Evolutionary conservation across 1,140 invertebrate species (phyloP), one percentile per base, ranked within the genome.

Genomic region (Lordiphosa clarofinis): DNA sequence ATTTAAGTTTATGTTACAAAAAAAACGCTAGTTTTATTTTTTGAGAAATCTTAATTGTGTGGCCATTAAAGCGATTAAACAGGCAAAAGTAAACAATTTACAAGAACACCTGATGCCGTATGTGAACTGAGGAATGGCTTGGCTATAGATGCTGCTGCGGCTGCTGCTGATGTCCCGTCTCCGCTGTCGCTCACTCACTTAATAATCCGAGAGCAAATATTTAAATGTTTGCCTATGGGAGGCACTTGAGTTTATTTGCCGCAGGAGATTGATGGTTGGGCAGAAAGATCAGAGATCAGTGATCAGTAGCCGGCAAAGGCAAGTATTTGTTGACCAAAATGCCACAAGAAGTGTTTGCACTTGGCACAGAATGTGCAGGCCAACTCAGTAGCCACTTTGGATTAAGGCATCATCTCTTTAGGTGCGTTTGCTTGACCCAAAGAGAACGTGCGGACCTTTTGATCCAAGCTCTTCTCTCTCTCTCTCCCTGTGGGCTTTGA

Each of bases 11-110:
- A 0, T 21, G 21, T 21, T 21, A 21, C n/a, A 21, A 21, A 2
- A 21, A 2, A 4, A 21, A 21, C 21, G 0, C 3, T 21, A 1
- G 15, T 21, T 21, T 11, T 31, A 4, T 11, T 28, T 47, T 43
- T 47, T 35, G 38, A 60, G 60, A 82, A 65, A 71, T 76, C 60
- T 84, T 84, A 78, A 84, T 78, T 84, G 73, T 65, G 38, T 73
- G 73, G 63, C 73, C 78, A 84, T 84, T 84, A 84, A 84, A 84
- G 79, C 65, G 73, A 84, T 84, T 84, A 84, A 84, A 84, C 73
- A 84, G 73, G 55, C 52, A 53, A 63, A 56, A 73, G 42, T 55
- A 84, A 84, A 84, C 78, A 78, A 72, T 71, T 66, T 56, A 54
- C 56, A 64, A 42, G 33, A 43, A 57, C 57, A 64, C 58, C 53